A percentile compares a stretch with the other conserved stretches of the same genome.
These are phyloP conservation scores for Lithobates pipiens DNA, from an alignment of 2,797 vertebrate species.

Conservation along the genomic window DNA sequence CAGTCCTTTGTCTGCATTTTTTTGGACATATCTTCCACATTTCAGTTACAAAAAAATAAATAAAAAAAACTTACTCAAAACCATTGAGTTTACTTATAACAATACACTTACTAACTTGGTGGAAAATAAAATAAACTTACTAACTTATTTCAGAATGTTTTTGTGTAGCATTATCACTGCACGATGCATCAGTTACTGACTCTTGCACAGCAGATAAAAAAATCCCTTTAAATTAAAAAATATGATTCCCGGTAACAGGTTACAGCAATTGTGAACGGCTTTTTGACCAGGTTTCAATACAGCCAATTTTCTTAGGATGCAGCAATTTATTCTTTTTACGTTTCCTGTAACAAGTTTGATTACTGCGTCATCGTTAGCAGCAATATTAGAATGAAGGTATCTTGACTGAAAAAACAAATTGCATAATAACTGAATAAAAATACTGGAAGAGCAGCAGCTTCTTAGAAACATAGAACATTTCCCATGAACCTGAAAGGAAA, in stretches of 20 bases:
- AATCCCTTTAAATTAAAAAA: no score
- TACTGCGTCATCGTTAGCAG: not conserved
- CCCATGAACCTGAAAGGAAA: not conserved
- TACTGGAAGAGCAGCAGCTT: not conserved
- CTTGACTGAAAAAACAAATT: not conserved
- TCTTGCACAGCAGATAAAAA: not conserved
- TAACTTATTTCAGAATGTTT: no score
- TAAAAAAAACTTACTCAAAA: no score
- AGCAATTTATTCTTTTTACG: not conserved
- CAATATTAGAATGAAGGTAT: constrained; percentile 21
- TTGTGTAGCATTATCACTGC: no score
- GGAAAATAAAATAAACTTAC: no score
- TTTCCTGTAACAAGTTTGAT: not conserved
- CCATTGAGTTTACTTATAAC: no score
- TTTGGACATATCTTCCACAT: no score
- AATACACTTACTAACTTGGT: no score
- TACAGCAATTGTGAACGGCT: not conserved
- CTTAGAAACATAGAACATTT: not conserved
- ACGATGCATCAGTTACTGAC: no score
- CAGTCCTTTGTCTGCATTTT: no score
- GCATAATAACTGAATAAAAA: not conserved
- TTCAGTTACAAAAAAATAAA: no score
- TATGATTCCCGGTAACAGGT: not conserved
- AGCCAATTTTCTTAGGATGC: not conserved
- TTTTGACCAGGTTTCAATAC: not conserved